Evolutionary conservation across 2,113 vertebrate species (phyloP), one percentile per base, ranked within the genome.

Genomic region (Misgurnus anguillicaudatus): DNA sequence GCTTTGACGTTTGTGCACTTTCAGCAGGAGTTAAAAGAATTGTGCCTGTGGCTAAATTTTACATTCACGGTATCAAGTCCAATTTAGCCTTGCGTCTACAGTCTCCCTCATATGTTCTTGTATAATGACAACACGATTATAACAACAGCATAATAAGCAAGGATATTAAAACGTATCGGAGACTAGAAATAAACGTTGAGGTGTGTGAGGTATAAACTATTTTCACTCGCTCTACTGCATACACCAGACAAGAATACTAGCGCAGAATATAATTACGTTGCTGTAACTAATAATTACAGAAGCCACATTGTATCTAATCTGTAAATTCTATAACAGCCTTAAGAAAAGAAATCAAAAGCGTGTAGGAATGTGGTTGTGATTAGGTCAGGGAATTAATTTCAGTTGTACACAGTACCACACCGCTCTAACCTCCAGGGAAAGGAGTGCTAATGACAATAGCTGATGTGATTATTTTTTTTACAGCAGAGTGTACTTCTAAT

Each of bases 391-490:
- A 83, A 85, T 83, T 83, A 64, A 84, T 75, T 81, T 87, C 48
- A 64, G 79, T 60, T 60, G n/a, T 74, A 80, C 71, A 77, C 69
- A 76, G 71, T 80, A 67, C 61, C 65, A 80, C 70, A 66, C 24
- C 73, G 74, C 55, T 65, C 79, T 41, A 66, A 48, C 67, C 69
- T 83, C 74, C 63, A 65, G 76, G 82, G 67, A 70, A 77, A 73
- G 77, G 61, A 62, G 70, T 78, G 72, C 71, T 80, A 86, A 84
- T 83, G 80, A 85, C 67, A 80, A 76, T 83, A 67, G 72, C 80
- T 73, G 53, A 79, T 82, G 74, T 81, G 80, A 85, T 86, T 85
- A 84, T 86, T 82, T 84, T 68, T 84, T 79, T 82, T 71, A 64
- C 42, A 82, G 61, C 81, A 80, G 58, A 51, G 62, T 67, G 55